These are phyloP conservation scores for Bombus turneri DNA, from an alignment of 1,140 invertebrate species.

Conservation along the genomic window DNA sequence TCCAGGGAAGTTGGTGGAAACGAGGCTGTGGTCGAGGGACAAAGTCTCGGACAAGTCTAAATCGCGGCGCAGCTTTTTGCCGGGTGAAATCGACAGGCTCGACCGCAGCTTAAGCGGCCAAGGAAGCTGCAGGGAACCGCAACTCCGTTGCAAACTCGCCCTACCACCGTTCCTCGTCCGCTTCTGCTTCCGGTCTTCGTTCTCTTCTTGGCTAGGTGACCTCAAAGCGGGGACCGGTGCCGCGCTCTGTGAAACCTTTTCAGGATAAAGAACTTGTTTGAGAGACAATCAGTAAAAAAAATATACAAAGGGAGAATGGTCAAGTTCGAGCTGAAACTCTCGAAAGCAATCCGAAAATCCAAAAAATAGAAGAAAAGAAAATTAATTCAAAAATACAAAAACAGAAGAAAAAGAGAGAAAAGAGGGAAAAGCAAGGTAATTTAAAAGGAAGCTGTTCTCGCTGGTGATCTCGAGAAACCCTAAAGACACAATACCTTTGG, in stretches of 20 bases:
- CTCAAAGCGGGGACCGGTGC: not conserved
- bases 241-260: not conserved
- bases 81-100: conserved; percentile 73
- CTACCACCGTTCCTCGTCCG: not conserved
- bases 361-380: too few relatives aligned
- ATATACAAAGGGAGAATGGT: too few relatives aligned
- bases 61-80: conserved; percentile 60
- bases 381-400: too few relatives aligned
- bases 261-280: not conserved
- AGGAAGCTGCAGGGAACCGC: conserved; percentile 10
- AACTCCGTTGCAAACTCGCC: not conserved
- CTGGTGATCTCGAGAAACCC: too few relatives aligned
- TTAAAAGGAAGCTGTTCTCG: too few relatives aligned
- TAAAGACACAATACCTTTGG: too few relatives aligned
- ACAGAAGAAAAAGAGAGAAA: too few relatives aligned
- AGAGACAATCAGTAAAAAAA: fast-evolving
- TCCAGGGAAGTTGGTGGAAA: fast-evolving
- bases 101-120: conserved; percentile 67
- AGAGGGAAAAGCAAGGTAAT: too few relatives aligned
- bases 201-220: not conserved
- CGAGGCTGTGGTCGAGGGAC: not conserved
- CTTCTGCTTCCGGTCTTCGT: not conserved
- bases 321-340: too few relatives aligned
- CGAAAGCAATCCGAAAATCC: too few relatives aligned
- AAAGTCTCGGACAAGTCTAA: conserved; percentile 9